A percentile compares a stretch with the other conserved stretches of the same genome.
Conservation (phyloP, 37 sponge, comb jelly and placozoan species). For the Eunapius fragilis region DNA sequence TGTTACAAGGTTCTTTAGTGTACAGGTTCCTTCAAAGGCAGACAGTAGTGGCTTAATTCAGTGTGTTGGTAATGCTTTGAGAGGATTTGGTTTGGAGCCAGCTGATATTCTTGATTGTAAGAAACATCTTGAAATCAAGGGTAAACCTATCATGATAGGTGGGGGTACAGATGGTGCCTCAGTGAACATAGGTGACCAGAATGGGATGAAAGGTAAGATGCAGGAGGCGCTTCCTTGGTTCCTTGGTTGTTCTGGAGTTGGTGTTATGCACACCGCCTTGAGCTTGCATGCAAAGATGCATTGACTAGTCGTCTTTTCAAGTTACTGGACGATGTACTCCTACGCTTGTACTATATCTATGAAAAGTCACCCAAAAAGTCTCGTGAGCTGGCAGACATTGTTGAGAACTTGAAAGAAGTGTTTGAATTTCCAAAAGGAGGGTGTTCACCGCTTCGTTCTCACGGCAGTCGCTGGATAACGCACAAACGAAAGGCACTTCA, state of each 20-base stretch:
- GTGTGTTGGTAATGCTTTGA: conserved; percentile 27
- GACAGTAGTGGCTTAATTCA: conserved; percentile 59
- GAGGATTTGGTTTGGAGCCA: conserved; percentile 38
- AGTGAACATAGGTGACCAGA: conserved; percentile 49
- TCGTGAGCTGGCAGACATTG: conserved; percentile 15
- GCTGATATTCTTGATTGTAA: conserved; percentile 24
- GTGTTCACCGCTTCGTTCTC: not conserved
- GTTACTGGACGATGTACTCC: conserved; percentile 50
- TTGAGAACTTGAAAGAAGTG: not conserved
- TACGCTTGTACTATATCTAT: conserved; percentile 2
- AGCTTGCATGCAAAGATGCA: conserved; percentile 67
- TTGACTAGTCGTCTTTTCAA: conserved; percentile 34
- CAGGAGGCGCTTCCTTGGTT: conserved; percentile 30
- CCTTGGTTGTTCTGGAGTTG: conserved; percentile 67
- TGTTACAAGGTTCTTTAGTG: conserved; percentile 12
- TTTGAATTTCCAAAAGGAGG: not conserved
- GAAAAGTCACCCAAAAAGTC: too few relatives aligned
- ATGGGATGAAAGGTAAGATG: conserved; percentile 56
- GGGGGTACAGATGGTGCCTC: conserved; percentile 74
- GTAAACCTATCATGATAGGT: conserved; percentile 47
- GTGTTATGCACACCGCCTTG: conserved; percentile 59
- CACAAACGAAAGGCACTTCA: conserved; percentile 48
- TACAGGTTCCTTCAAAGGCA: conserved; percentile 18
- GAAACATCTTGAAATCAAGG: conserved; percentile 5
- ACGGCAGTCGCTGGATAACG: conserved; percentile 23